A percentile compares a stretch with the other conserved stretches of the same genome.
Conservation (phyloP, 2,888 invertebrate genomes). For the Pandemis heparana region DNA sequence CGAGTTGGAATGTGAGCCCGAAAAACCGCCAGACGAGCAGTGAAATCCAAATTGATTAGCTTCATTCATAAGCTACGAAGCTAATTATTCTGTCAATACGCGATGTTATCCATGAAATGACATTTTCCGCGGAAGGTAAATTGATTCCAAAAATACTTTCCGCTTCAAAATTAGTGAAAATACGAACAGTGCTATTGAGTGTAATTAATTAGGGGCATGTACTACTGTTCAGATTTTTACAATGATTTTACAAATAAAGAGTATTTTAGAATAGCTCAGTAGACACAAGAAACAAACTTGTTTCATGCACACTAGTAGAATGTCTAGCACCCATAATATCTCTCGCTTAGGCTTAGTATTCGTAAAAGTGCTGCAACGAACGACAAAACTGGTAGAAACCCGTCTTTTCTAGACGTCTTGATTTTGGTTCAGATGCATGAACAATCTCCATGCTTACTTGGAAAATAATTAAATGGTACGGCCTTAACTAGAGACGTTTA, state of each 20-base stretch:
- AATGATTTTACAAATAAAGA: background rate
- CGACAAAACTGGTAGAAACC: no score
- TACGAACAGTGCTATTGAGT: background rate
- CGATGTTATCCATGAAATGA: slow-evolving; percentile 8
- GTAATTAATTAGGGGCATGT: background rate
- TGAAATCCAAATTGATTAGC: slow-evolving; percentile 10
- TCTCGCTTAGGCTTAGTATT: background rate
- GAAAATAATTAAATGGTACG: no score
- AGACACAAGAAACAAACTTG: background rate
- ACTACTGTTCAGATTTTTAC: background rate
- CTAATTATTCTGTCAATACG: slow-evolving; percentile 1
- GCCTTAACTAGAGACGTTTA: no score
- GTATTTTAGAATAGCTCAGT: background rate
- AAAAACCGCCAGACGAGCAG: slow-evolving; percentile 11
- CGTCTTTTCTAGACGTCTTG: no score
- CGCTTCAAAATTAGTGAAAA: background rate
- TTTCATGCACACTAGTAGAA: background rate
- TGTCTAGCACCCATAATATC: background rate
- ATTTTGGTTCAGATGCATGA: no score
- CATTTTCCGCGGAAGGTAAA: slow-evolving; percentile 33
- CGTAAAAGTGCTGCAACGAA: background rate
- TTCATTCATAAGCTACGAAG: background rate
- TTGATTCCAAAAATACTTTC: background rate
- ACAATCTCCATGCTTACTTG: no score
- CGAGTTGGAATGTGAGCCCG: slow-evolving; percentile 49